A percentile compares a stretch with the other conserved stretches of the same genome.
These are phyloP conservation scores for Cygnus atratus DNA, from an alignment of 2,113 vertebrate species.

Conservation along the genomic window DNA sequence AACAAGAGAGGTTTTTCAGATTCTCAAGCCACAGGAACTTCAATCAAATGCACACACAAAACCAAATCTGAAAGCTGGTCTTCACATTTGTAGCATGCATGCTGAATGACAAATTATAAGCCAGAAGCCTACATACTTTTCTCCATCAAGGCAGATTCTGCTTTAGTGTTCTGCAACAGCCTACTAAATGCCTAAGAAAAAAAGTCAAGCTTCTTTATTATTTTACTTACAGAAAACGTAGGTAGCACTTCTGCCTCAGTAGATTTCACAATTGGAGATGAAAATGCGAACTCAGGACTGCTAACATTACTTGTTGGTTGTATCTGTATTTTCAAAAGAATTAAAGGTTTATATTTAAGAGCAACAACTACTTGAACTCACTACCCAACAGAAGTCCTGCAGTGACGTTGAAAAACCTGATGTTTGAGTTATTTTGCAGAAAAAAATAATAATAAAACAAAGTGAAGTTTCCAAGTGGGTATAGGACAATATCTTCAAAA, in stretches of 20 bases:
- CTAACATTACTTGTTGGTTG: constrained; percentile 69
- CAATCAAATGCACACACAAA: neutral
- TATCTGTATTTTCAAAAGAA: constrained; percentile 71
- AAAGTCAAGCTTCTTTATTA: neutral
- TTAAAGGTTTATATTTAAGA: neutral
- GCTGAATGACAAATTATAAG: neutral
- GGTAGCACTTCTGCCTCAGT: constrained; percentile 87
- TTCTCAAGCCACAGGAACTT: neutral
- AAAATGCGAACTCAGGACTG: constrained; percentile 89
- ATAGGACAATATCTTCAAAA: neutral
- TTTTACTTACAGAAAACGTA: constrained; percentile 87
- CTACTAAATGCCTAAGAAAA: neutral
- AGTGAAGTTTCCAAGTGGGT: neutral
- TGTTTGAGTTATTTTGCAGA: neutral
- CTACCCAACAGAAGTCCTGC: neutral
- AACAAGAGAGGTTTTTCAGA: neutral
- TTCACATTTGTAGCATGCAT: neutral
- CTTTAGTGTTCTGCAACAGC: neutral
- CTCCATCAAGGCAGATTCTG: neutral
- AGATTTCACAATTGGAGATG: constrained; percentile 95
- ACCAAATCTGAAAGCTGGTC: neutral
- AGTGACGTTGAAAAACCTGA: neutral
- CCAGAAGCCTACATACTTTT: neutral
- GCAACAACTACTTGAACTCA: neutral
- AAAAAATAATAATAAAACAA: neutral